phyloP scores from a whole-genome alignment of 2,797 vertebrate genomes.

The Nannoperca obscura region DNA sequence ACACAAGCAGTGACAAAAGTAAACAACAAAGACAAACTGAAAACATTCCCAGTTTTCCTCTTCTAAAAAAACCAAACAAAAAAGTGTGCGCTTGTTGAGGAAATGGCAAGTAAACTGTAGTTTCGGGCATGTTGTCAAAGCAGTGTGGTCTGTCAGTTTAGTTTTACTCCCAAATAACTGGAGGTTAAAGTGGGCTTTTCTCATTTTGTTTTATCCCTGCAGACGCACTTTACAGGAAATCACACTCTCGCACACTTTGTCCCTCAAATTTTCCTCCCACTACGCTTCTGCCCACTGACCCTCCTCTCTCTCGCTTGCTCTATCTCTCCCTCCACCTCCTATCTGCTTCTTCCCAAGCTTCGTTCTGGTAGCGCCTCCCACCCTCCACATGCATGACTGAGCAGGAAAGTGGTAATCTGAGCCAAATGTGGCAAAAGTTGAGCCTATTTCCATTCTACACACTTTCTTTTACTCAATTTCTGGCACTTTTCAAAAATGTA shows the following conservation, averaged over 20 bases:
- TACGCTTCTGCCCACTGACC: constrained; percentile 6
- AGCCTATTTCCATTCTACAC: constrained; percentile 27
- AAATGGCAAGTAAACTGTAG: constrained; percentile 51
- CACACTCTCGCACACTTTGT: constrained; percentile 8
- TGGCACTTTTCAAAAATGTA: constrained; percentile 36
- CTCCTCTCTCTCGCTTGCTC: background rate
- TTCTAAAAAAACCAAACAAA: constrained; percentile 5
- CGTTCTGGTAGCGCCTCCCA: constrained; percentile 31
- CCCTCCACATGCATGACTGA: constrained; percentile 41
- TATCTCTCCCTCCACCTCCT: background rate
- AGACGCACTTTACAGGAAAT: constrained; percentile 46
- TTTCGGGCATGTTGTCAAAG: constrained; percentile 23
- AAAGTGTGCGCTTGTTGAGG: constrained; percentile 27
- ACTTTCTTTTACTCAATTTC: too few relatives aligned
- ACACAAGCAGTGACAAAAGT: constrained; percentile 19
- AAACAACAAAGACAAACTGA: constrained; percentile 33
- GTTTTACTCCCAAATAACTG: constrained; percentile 36
- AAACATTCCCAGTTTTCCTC: constrained; percentile 17
- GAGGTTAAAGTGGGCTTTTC: constrained; percentile 39
- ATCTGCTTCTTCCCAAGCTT: constrained; percentile 34
- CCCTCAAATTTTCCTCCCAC: constrained; percentile 7
- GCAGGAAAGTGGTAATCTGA: constrained; percentile 66
- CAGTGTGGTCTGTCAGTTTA: constrained; percentile 29
- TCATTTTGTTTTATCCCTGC: constrained; percentile 40
- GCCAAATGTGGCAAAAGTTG: constrained; percentile 64